Base-by-base conservation (phyloP, 2,797 vertebrate genomes). In the Megalops cyprinoides region DNA sequence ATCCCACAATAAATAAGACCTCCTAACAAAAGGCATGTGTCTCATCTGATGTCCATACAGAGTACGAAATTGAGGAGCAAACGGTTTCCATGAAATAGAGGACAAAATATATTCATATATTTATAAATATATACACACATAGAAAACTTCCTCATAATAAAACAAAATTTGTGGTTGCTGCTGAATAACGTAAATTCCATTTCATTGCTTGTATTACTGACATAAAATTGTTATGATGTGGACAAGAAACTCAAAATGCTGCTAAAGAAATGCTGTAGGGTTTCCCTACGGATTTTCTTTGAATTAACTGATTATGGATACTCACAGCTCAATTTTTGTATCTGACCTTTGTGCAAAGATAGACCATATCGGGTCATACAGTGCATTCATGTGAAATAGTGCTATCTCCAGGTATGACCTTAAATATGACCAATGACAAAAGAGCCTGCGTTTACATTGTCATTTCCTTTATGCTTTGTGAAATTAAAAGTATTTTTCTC, bases 21-120 rank as follows among this genome's bases (percentile, higher is more conserved):
- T 94, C 94, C 93, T 94, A 93, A 95, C 94, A 94, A 95, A 93
- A 94, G 92, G 53, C 92, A 90, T 94, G 90, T 92, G 92, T 93
- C 93, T 93, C 94, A 91, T 92, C 90, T 93, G 91, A 92, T 90
- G 89, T 94, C 93, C 93, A 91, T 92, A 93, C 88, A 94, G 93
- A 94, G 93, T 94, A 93, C 90, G 92, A 92, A 94, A 94, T 92
- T 92, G 93, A 94, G 93, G 92, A 93, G 93, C 91, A 85, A 87
- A 80, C 20, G n/a, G 37, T 78, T 74, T 79, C 67, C 55, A 81
- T 49, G 67, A 79, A 74, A 78, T 46, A 56, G 34, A 71, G 39
- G 18, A 82, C 23, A 81, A 76, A 79, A 79, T 44, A 55, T 20
- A 49, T 74, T 53, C 34, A 77, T 14, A 62, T 18, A 44, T 81